Percentiles rank a stretch among this genome's conserved stretches.
These are phyloP conservation scores for Coecobrya sp. DNA, from an alignment of 2,888 invertebrate genomes.

Conservation along the genomic window DNA sequence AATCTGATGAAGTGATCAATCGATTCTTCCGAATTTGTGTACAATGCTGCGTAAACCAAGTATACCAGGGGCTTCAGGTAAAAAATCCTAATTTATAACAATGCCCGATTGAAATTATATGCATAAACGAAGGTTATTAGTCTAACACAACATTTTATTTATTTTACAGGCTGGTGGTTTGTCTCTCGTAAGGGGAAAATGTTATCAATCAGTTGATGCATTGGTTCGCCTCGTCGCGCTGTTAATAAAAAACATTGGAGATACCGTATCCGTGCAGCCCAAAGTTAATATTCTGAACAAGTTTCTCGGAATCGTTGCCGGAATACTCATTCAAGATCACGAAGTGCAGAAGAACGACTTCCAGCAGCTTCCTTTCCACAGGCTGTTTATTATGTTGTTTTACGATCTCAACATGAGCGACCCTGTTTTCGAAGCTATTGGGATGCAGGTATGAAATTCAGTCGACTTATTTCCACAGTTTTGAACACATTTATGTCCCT, in stretches of 20 bases:
- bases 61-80: constrained; percentile 86
- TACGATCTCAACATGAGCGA: constrained; percentile 98
- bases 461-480: background rate
- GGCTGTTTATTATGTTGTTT: constrained; percentile 98
- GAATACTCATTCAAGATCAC: constrained; percentile 98
- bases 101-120: no score
- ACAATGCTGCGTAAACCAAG: constrained; percentile 86
- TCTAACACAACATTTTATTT: no score
- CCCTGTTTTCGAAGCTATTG: constrained; percentile 97
- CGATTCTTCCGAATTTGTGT: constrained; percentile 98
- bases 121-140: no score
- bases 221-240: constrained; percentile 97
- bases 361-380: constrained; percentile 99
- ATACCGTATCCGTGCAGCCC: constrained; percentile 96
- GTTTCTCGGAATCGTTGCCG: constrained; percentile 97
- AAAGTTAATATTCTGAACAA: constrained; percentile 99
- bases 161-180: constrained; percentile 84
- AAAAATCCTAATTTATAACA: no score
- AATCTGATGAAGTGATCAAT: constrained; percentile 98
- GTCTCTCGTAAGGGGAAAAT: constrained; percentile 94
- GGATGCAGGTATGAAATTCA: constrained; percentile 91
- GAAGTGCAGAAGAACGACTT: constrained; percentile 96
- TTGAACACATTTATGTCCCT: background rate
- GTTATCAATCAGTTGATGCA: constrained; percentile 98
- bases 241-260: constrained; percentile 98